Evolutionary conservation across 2,113 vertebrate genomes (phyloP).

Genomic region (Etheostoma cragini): DNA sequence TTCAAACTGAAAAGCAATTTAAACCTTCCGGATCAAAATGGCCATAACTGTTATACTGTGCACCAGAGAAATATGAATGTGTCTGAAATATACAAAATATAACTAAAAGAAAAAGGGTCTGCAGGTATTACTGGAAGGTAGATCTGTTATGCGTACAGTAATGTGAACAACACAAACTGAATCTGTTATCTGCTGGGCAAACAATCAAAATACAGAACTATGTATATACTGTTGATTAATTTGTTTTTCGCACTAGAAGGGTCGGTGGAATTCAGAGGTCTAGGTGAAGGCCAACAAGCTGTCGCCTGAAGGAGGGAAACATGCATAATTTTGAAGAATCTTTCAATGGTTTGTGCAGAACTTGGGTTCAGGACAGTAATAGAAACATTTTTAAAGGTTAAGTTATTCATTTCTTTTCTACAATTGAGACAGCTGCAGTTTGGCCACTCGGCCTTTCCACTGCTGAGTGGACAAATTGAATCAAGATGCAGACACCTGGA

Average conservation of each 20-base stretch:
- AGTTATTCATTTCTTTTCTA: conserved; percentile 27
- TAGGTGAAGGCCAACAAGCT: conserved; percentile 27
- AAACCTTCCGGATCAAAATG: not conserved
- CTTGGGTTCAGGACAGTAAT: not conserved
- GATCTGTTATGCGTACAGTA: not conserved
- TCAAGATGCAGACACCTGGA: not conserved
- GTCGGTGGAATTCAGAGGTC: not conserved
- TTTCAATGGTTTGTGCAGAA: conserved; percentile 10
- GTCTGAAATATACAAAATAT: not conserved
- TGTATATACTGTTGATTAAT: not conserved
- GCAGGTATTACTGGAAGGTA: not conserved
- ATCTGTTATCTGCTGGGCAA: conserved; percentile 14
- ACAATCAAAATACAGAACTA: conserved; percentile 22
- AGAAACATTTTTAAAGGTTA: conserved; percentile 54
- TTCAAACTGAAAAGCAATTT: not conserved
- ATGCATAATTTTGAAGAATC: conserved; percentile 7
- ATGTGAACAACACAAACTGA: not conserved
- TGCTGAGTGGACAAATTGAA: conserved; percentile 33
- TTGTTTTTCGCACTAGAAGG: not conserved
- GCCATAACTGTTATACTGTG: not conserved
- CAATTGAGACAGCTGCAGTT: conserved; percentile 15
- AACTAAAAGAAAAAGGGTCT: not conserved
- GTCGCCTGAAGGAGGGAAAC: conserved; percentile 19
- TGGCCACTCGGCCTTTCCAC: conserved; percentile 42
- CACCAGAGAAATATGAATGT: not conserved